A percentile compares a stretch with the other conserved stretches of the same genome.
Conservation (phyloP, 2,888 invertebrate genomes). For the Laspeyria flexula region DNA sequence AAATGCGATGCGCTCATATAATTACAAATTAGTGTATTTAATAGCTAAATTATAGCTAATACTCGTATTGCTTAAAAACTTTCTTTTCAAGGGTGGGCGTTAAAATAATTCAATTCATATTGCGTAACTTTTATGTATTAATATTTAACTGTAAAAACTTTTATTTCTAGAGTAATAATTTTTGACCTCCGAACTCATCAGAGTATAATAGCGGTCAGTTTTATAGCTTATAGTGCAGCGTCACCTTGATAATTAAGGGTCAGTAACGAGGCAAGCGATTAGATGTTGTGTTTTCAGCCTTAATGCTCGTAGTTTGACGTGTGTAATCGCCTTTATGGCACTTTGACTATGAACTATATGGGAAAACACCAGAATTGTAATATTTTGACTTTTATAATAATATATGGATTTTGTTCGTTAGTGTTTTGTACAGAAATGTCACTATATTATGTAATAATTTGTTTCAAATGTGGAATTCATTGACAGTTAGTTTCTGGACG, state of each 20-base stretch:
- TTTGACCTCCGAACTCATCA: not conserved
- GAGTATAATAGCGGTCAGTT: not conserved
- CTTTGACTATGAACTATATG: constrained; percentile 47
- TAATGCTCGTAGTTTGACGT: constrained; percentile 60
- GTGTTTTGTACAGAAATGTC: constrained; percentile 5
- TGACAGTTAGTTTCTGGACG: not conserved
- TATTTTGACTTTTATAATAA: constrained; percentile 12
- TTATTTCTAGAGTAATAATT: not conserved
- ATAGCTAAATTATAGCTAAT: too few relatives aligned
- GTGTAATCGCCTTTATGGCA: constrained; percentile 54
- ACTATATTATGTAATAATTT: not conserved
- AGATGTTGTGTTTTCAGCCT: constrained; percentile 62
- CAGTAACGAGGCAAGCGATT: constrained; percentile 66
- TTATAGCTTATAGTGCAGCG: constrained; percentile 44
- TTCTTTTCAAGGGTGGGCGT: not conserved
- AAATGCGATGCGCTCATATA: too few relatives aligned
- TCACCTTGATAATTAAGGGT: constrained; percentile 67
- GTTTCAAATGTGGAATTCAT: not conserved
- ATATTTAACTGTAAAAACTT: not conserved
- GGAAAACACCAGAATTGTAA: constrained; percentile 30
- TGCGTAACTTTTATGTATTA: too few relatives aligned
- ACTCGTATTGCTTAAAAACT: too few relatives aligned
- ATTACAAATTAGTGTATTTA: too few relatives aligned
- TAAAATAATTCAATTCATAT: too few relatives aligned
- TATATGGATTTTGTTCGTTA: constrained; percentile 21